Conservation (phyloP, 2,888 invertebrate species). For the Orthosia gothica region DNA sequence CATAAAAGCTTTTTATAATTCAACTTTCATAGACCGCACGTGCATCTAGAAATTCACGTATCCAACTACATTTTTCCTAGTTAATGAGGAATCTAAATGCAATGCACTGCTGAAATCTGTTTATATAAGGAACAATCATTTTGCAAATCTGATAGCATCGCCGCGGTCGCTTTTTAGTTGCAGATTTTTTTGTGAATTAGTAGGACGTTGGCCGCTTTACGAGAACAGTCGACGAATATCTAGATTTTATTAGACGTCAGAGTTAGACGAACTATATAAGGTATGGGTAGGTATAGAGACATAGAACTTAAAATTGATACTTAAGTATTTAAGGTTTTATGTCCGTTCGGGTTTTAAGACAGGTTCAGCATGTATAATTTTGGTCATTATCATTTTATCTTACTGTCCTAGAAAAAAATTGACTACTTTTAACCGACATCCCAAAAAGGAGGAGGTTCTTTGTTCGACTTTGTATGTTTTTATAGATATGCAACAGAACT, state of each 20-base stretch:
- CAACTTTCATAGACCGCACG: constrained; percentile 13
- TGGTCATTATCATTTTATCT: neutral
- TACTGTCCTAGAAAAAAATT: too few species aligned
- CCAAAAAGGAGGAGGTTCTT: too few species aligned
- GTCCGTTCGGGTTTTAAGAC: neutral
- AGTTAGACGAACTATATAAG: constrained; percentile 11
- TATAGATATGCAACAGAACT: too few species aligned
- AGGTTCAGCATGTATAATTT: neutral
- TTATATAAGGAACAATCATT: constrained; percentile 18
- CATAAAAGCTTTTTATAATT: constrained; percentile 13
- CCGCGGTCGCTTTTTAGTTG: constrained; percentile 47
- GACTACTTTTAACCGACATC: too few species aligned
- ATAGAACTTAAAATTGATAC: neutral
- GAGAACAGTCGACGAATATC: constrained; percentile 44
- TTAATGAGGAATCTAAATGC: constrained; percentile 51
- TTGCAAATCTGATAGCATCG: constrained; percentile 46
- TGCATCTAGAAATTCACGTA: constrained; percentile 11
- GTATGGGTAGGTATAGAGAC: neutral
- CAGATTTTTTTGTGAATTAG: constrained; percentile 43
- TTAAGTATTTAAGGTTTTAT: too few species aligned
- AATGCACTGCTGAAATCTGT: constrained; percentile 36
- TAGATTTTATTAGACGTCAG: constrained; percentile 28
- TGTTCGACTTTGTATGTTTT: too few species aligned
- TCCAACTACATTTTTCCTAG: constrained; percentile 1
- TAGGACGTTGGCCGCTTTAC: constrained; percentile 47